Evolutionary conservation across 2,797 vertebrate species (phyloP).

Genomic region (Rhinella marina): DNA sequence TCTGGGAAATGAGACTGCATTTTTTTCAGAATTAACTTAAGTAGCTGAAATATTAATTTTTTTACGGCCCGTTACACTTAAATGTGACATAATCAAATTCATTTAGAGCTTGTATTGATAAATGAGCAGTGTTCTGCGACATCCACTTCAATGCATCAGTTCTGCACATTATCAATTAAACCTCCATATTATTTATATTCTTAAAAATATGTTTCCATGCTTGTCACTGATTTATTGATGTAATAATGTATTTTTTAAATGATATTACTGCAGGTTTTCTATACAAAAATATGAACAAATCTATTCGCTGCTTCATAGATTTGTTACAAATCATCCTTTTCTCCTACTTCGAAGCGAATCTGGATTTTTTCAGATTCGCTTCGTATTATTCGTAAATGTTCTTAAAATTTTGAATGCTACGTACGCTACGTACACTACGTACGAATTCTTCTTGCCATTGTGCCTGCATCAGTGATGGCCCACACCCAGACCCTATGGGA

Average conservation of each 20-base stretch:
- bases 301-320: too few species aligned
- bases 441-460: too few species aligned
- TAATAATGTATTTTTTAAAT: neutral
- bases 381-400: too few species aligned
- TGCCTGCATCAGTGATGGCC: too few species aligned
- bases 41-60: slow-evolving; percentile 34
- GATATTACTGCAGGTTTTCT: too few species aligned
- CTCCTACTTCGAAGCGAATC: too few species aligned
- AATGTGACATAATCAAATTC: slow-evolving; percentile 23
- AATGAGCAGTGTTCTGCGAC: neutral
- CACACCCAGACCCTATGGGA: too few species aligned
- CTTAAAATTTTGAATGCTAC: too few species aligned
- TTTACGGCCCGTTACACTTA: slow-evolving; percentile 8
- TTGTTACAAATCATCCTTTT: too few species aligned
- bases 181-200: slow-evolving; percentile 17
- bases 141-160: neutral
- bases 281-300: too few species aligned
- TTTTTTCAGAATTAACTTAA: slow-evolving; percentile 43
- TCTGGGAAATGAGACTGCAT: slow-evolving; percentile 20
- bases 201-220: slow-evolving; percentile 12
- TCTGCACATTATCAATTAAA: neutral
- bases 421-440: too few species aligned
- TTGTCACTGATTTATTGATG: slow-evolving; percentile 14
- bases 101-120: slow-evolving; percentile 26
- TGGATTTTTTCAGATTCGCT: too few species aligned